Percentiles rank a stretch among this genome's conserved stretches.
These are phyloP conservation scores for Drosophila persimilis DNA, from an alignment of 1,140 invertebrate genomes.

Conservation along the genomic window DNA sequence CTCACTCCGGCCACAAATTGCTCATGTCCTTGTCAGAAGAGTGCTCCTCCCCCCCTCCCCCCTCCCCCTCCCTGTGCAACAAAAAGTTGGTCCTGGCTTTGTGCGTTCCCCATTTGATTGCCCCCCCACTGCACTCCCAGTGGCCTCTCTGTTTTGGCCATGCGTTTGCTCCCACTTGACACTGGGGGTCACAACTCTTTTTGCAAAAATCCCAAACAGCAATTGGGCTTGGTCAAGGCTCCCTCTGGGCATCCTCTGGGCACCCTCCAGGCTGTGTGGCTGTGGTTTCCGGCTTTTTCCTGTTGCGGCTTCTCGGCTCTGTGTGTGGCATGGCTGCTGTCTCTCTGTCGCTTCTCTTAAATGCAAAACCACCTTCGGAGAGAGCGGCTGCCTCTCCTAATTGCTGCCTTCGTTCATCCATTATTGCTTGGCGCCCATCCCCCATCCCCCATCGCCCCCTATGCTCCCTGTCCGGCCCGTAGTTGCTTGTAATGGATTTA, in stretches of 20 bases:
- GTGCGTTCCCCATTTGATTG: conserved; percentile 14
- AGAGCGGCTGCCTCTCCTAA: no score
- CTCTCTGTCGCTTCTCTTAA: no score
- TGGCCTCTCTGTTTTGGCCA: not conserved
- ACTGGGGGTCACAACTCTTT: conserved; percentile 38
- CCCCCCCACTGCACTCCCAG: not conserved
- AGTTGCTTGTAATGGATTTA: conserved; percentile 77
- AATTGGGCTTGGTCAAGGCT: conserved; percentile 48
- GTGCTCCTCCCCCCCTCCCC: not conserved
- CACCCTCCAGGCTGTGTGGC: not conserved
- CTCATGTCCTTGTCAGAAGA: conserved; percentile 35
- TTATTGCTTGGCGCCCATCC: no score
- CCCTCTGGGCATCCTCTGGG: not conserved
- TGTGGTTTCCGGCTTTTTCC: conserved; percentile 5
- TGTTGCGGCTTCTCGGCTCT: not conserved
- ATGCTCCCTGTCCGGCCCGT: conserved; percentile 3
- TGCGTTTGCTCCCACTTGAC: conserved; percentile 17
- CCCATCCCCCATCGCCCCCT: no score
- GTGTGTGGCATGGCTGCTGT: no score
- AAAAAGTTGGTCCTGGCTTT: not conserved
- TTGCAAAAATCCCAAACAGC: conserved; percentile 34
- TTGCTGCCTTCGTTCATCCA: no score
- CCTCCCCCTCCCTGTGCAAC: not conserved
- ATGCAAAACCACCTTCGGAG: no score
- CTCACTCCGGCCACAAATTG: conserved; percentile 52